Evolutionary conservation across 2,888 invertebrate species (phyloP).

Genomic region (Liposcelis brunnea): DNA sequence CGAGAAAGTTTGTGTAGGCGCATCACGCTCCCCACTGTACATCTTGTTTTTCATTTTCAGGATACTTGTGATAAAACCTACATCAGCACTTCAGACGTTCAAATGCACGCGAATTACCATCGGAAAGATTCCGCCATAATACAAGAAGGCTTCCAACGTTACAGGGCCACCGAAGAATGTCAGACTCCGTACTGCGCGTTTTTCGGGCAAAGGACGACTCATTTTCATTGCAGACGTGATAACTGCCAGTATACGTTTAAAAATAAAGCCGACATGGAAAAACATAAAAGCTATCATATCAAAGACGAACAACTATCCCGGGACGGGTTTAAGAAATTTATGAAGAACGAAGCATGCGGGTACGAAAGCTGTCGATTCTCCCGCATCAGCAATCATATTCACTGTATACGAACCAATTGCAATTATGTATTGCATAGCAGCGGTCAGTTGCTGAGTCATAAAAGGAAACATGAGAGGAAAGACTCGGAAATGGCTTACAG

Average conservation of each 20-base stretch:
- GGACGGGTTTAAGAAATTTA: conserved; percentile 96
- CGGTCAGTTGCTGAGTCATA: conserved; percentile 92
- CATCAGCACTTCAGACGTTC: conserved; percentile 96
- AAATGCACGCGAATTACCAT: conserved; percentile 99
- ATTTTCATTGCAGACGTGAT: conserved; percentile 86
- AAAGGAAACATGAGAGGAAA: conserved; percentile 89
- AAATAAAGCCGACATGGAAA: conserved; percentile 99
- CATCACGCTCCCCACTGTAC: neutral
- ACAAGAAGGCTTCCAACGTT: conserved; percentile 93
- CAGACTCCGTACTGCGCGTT: conserved; percentile 81
- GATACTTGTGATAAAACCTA: conserved; percentile 68
- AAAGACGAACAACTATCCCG: conserved; percentile 89
- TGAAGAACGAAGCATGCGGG: conserved; percentile 89
- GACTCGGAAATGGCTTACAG: conserved; percentile 80
- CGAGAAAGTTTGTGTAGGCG: no score
- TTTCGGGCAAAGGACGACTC: conserved; percentile 87
- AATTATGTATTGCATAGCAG: conserved; percentile 92
- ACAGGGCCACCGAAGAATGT: conserved; percentile 91
- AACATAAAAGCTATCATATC: conserved; percentile 96
- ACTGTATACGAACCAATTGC: conserved; percentile 90
- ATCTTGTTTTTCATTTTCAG: conserved; percentile 21
- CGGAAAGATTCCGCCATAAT: conserved; percentile 95
- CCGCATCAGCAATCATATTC: conserved; percentile 91
- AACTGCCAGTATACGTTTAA: conserved; percentile 93
- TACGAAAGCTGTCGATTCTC: conserved; percentile 88